These are phyloP conservation scores for Rugalucina vietnamica DNA, from an alignment of 2,888 invertebrate species.

Conservation along the genomic window DNA sequence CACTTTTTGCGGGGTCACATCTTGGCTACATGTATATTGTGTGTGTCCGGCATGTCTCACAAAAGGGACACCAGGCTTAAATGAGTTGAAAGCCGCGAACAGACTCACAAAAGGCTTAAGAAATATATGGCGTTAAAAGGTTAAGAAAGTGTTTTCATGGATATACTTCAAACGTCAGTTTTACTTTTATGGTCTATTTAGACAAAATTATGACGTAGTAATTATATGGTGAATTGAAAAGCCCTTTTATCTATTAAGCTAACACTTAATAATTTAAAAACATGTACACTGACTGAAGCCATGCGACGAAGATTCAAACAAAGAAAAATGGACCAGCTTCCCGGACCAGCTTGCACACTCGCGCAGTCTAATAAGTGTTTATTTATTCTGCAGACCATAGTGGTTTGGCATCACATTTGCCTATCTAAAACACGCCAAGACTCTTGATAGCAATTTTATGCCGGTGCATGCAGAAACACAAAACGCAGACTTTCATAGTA, in stretches of 20 bases:
- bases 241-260: not conserved
- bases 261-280: no score
- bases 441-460: not conserved
- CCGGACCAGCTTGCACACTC: no score
- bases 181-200: not conserved
- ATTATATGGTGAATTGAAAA: not conserved
- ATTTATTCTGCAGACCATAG: not conserved
- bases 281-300: no score
- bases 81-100: no score
- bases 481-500: no score
- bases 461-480: not conserved
- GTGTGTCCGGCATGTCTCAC: no score
- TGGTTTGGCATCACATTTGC: not conserved
- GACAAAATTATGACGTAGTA: not conserved
- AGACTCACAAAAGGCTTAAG: not conserved
- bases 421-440: not conserved
- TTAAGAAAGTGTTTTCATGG: not conserved
- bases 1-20: no score
- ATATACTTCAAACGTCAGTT: not conserved
- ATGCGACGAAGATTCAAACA: no score
- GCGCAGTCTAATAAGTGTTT: no score
- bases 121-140: conserved; percentile 2
- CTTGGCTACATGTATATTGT: no score
- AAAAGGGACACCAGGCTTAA: no score
- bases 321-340: no score